Conservation (phyloP, 2,797 vertebrate genomes). For the Aphelocoma californica region DNA sequence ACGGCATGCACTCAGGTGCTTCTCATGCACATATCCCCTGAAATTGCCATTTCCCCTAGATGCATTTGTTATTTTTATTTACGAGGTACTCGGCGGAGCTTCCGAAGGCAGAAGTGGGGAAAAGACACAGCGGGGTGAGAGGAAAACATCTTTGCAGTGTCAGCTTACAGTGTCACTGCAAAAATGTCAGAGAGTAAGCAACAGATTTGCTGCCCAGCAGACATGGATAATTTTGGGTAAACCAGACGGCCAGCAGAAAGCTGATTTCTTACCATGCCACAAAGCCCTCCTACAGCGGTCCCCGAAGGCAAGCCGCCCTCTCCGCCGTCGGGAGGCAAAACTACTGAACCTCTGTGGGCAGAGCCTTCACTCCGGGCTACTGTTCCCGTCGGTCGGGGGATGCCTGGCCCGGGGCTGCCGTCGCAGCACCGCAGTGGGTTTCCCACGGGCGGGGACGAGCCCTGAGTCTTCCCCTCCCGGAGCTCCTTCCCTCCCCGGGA, state of each 20-base stretch:
- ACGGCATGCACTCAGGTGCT: neutral
- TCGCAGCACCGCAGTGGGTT: rapidly evolving
- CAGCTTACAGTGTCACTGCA: neutral
- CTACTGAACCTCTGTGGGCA: rapidly evolving
- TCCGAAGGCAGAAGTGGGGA: rapidly evolving
- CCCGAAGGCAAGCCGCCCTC: neutral
- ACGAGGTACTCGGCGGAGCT: neutral
- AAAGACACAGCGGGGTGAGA: neutral
- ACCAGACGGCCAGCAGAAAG: neutral
- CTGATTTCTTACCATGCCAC: neutral
- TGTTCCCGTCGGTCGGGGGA: rapidly evolving
- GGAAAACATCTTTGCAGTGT: neutral
- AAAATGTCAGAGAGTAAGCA: neutral
- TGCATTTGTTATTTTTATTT: slow-evolving; percentile 30
- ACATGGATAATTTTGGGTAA: neutral
- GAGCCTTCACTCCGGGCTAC: neutral
- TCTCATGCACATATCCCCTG: rapidly evolving
- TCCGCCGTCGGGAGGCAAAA: neutral
- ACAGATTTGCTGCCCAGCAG: neutral
- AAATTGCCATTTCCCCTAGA: neutral
- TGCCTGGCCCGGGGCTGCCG: neutral
- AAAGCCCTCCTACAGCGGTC: neutral
- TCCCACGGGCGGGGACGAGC: rapidly evolving
- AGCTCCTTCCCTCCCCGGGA: neutral
- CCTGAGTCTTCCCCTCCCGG: rapidly evolving